Percentiles rank a stretch among this genome's conserved stretches.
phyloP scores from a whole-genome alignment of 2,888 invertebrate species.

The Darwinula stevensoni region DNA sequence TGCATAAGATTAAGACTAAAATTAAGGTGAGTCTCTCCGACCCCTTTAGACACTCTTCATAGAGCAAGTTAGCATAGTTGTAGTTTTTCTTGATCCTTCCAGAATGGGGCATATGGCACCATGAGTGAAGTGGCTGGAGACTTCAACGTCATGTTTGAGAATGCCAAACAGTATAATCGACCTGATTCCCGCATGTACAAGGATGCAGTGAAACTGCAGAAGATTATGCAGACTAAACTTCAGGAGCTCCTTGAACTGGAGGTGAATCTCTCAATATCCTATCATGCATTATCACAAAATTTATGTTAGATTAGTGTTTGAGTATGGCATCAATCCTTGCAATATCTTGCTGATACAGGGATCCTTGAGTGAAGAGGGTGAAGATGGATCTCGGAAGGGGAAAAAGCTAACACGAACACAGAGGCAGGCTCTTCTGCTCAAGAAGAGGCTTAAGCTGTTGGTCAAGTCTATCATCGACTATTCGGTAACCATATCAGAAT shows the following conservation, averaged over 20 bases:
- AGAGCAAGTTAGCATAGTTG: not conserved
- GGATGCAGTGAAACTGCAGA: constrained; percentile 14
- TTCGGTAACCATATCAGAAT: too few species aligned
- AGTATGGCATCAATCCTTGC: too few species aligned
- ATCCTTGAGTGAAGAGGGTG: not conserved
- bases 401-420: too few species aligned
- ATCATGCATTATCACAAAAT: too few species aligned
- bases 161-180: constrained; percentile 68
- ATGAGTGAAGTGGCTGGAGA: constrained; percentile 71
- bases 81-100: constrained; percentile 9
- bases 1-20: constrained; percentile 44
- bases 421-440: too few species aligned
- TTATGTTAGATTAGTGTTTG: too few species aligned
- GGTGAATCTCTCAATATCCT: too few species aligned
- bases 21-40: constrained; percentile 16
- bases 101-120: constrained; percentile 45
- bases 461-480: constrained; percentile 42
- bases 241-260: constrained; percentile 34
- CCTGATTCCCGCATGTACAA: constrained; percentile 50
- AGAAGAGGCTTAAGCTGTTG: constrained; percentile 46
- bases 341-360: too few species aligned
- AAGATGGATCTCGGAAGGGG: too few species aligned
- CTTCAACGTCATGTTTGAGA: constrained; percentile 85
- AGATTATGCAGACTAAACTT: constrained; percentile 45
- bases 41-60: not conserved